Base-by-base conservation (phyloP, 2,797 vertebrate species). In the Lemur catta region DNA sequence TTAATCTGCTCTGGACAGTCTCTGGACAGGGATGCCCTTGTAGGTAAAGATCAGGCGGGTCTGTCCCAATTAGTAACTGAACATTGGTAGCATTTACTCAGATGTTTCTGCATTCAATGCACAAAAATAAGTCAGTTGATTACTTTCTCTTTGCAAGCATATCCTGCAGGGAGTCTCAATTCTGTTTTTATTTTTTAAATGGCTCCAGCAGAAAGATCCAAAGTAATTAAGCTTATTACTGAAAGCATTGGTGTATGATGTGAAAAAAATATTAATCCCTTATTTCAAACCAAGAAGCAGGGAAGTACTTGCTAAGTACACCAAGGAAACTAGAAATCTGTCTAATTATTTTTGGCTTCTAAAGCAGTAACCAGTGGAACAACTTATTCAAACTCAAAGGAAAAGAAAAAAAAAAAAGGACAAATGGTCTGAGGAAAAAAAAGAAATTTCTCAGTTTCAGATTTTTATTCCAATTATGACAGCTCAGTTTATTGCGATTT, bases 11-110 rank as follows among this genome's bases (percentile, higher is more conserved):
- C 71, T 50, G 92, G 97, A 97, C 95, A 92, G 93, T 97, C 76
- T 97, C 94, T 52, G 85, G 78, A 97, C 69, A 91, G 93, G 94
- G 95, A 12, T 28, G 22, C 35, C 72, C 88, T 97, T 97, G 89
- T 91, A 74, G 52, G 61, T 79, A 93, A 97, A 97, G 95, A 97
- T 94, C 61, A 52, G 84, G 84, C 0, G 20, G 2, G 1, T 59
- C 78, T 85, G 35, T 94, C 90, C 33, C 95, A 96, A 94, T 98
- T 98, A 96, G 98, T 96, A 89, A 93, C 85, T 86, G 71, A 93
- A 98, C 88, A 94, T 97, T 94, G 96, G 76, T 86, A 96, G 72
- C 24, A 46, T 84, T 95, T 84, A 24, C 6, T 15, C 94, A 93
- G 38, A 96, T 95, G 92, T 97, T 89, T 95, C 84, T 96, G 33